These are phyloP conservation scores for Gandaritis pyraliata DNA, from an alignment of 2,888 invertebrate species.

Conservation along the genomic window DNA sequence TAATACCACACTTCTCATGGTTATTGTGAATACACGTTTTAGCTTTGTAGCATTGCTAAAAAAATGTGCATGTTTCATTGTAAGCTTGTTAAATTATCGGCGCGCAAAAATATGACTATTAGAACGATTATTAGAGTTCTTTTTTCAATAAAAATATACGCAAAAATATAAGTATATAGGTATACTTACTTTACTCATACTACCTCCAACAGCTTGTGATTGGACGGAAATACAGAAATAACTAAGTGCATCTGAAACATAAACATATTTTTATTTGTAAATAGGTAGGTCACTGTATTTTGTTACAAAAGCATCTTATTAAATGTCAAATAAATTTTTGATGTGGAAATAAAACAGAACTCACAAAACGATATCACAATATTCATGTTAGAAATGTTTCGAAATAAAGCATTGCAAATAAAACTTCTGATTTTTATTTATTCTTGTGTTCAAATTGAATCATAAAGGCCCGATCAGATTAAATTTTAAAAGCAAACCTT, in stretches of 20 bases:
- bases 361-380: constrained; percentile 27
- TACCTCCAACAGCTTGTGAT: constrained; percentile 5
- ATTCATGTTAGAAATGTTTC: constrained; percentile 40
- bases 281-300: no score
- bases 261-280: background rate
- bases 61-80: constrained; percentile 20
- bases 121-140: no score
- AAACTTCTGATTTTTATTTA: constrained; percentile 14
- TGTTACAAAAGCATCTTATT: no score
- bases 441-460: constrained; percentile 22
- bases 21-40: constrained; percentile 66
- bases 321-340: constrained; percentile 3
- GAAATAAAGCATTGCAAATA: constrained; percentile 25
- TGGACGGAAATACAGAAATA: background rate
- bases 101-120: background rate
- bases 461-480: constrained; percentile 21
- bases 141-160: no score
- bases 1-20: constrained; percentile 60
- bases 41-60: constrained; percentile 66
- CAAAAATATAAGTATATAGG: no score
- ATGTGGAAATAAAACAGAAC: constrained; percentile 5
- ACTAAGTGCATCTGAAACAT: constrained; percentile 13
- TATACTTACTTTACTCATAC: constrained; percentile 22
- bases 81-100: background rate
- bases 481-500: constrained; percentile 5